Base-by-base conservation (phyloP, 2,113 vertebrate genomes). In the Guaruba guarouba region DNA sequence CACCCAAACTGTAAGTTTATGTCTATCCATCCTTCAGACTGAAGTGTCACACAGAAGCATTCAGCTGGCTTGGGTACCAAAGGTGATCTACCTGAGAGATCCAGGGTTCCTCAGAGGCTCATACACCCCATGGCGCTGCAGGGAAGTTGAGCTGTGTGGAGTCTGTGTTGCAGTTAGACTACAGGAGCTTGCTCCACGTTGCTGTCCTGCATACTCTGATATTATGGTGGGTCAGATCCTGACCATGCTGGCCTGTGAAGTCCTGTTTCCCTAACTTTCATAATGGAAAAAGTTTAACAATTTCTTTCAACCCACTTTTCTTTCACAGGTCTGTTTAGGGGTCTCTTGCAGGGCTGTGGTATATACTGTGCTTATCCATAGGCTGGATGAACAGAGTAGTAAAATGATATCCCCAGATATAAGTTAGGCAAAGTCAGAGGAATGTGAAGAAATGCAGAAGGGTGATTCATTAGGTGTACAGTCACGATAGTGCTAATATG, bases 171-270 rank as follows among this genome's bases (percentile, higher is more conserved):
- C 66, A 43, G 22, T 51, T 49, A 10, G 35, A 8, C 29, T 7
- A 0, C 17, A 39, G 28, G 77, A 39, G 51, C 51, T 59, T 61
- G 43, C 28, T 44, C 39, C 43, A 1, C 0, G 0, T 10, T 9
- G 4, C 28, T 82, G 20, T 54, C 17, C 59, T 85, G 52, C 66
- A 68, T 19, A 18, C 33, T 39, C 3, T 0, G 1, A 46, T 11
- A 18, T 70, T 46, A 6, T 5, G 66, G 2, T 2, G 63, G 49
- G 25, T 55, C 6, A 13, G 29, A 78, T 46, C 18, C 54, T 43
- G 51, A 18, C 74, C 0, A 0, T 35, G 35, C 9, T 73, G 39
- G 19, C 33, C 49, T 25, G 1, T 31, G 39, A 54, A 19, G 37
- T 66, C 15, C 33, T 33, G 12, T 22, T 68, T 64, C 23, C 52